Evolutionary conservation across 2,113 vertebrate genomes (phyloP).

Genomic region (Narcine bancroftii): DNA sequence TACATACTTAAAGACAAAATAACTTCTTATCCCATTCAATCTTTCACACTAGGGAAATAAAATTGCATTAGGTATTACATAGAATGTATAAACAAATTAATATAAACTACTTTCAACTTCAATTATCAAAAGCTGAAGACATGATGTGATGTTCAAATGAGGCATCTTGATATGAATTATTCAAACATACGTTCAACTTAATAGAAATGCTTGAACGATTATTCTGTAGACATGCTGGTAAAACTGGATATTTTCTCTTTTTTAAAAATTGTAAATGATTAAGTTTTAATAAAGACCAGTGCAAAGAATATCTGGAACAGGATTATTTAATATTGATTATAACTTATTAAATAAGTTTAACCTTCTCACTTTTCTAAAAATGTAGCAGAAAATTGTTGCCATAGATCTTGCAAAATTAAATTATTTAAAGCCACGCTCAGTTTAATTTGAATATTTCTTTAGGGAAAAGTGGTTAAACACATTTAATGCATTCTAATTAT

Average conservation of each 20-base stretch:
- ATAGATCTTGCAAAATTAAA: slow-evolving; percentile 72
- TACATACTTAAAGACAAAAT: slow-evolving; percentile 24
- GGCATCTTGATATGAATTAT: slow-evolving; percentile 20
- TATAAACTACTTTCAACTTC: slow-evolving; percentile 1
- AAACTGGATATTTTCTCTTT: slow-evolving; percentile 21
- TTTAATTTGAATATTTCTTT: slow-evolving; percentile 78
- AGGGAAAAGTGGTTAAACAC: slow-evolving; percentile 79
- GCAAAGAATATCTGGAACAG: slow-evolving; percentile 21
- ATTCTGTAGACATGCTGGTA: neutral
- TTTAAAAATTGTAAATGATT: slow-evolving; percentile 26
- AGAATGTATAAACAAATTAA: slow-evolving; percentile 26
- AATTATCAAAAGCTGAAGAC: neutral
- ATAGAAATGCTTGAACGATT: slow-evolving; percentile 27
- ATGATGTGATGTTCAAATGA: neutral
- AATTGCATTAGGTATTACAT: slow-evolving; percentile 16
- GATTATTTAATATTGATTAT: slow-evolving; percentile 34
- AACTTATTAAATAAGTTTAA: slow-evolving; percentile 35
- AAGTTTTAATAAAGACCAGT: slow-evolving; percentile 23
- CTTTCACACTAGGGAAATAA: slow-evolving; percentile 13
- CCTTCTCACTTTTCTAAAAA: slow-evolving; percentile 16
- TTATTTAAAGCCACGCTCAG: slow-evolving; percentile 79
- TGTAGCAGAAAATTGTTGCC: slow-evolving; percentile 42
- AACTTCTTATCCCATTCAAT: neutral
- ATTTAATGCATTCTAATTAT: slow-evolving; percentile 85
- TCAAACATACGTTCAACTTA: slow-evolving; percentile 11